Evolutionary conservation across 2,797 vertebrate genomes (phyloP).

Genomic region (Cichlasoma orientale): DNA sequence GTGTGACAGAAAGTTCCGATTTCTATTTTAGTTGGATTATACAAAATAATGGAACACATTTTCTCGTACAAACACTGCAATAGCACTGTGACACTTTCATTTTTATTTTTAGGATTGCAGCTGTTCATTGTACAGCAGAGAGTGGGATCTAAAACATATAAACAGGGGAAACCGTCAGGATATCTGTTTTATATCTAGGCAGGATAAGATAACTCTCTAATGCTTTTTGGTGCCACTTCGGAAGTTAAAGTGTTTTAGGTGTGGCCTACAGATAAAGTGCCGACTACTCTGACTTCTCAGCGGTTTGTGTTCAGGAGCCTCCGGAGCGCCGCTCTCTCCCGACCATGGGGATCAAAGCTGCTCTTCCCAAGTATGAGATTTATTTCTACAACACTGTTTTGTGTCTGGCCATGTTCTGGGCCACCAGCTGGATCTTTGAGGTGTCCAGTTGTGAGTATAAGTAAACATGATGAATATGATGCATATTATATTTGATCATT

Average conservation of each 20-base stretch:
- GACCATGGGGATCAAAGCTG: conserved; percentile 90
- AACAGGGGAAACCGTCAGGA: background rate
- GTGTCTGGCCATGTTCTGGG: conserved; percentile 87
- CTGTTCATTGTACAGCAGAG: background rate
- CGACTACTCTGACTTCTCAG: background rate
- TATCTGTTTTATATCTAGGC: background rate
- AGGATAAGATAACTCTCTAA: background rate
- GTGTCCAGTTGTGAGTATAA: conserved; percentile 88
- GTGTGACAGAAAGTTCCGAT: background rate
- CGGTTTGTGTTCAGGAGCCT: conserved; percentile 42
- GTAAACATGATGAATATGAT: background rate
- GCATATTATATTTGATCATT: background rate
- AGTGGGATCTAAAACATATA: background rate
- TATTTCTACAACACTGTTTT: conserved; percentile 88
- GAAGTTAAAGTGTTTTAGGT: background rate
- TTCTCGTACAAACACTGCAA: background rate
- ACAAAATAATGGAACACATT: conserved; percentile 10
- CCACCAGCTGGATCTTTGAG: conserved; percentile 87
- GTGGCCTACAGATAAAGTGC: background rate
- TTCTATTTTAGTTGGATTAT: conserved; percentile 36
- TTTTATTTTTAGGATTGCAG: conserved; percentile 22
- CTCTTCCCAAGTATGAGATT: conserved; percentile 90
- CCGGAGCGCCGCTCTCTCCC: background rate
- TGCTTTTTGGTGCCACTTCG: background rate
- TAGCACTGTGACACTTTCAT: background rate